Base-by-base conservation (phyloP, 2,888 invertebrate genomes). In the Philopedon plagiatum region DNA sequence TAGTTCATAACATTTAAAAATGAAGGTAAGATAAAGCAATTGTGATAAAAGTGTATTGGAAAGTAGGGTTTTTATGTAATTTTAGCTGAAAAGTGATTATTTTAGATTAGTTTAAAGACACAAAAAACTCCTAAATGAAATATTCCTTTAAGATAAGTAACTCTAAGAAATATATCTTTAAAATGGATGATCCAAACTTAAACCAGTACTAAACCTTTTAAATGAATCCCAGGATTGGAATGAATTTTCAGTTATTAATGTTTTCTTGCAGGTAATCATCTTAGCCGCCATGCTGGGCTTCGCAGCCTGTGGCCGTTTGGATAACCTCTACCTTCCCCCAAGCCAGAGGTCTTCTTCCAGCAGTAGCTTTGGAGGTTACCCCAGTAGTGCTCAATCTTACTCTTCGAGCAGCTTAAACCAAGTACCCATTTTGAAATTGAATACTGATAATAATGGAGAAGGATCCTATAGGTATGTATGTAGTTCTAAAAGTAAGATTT, bases 401-500 rank as follows among this genome's bases (percentile, higher is more conserved):
- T 71, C 72, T 5, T 41, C 56, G 7, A 54, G 41, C 8, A 57
- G 5, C 13, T 11, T 29, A 2, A 72, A 70, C 18, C 73, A 76
- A 60, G 74, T 78, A 5, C 78, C 79, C 1, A 81, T 82, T 44
- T 64, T 80, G 8, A 78, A 78, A 23, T 76, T 75, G 51, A 77
- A 81, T 60, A 80, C 82, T 73, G 79, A 80, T 63, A 80, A 80
- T 62, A 80, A 81, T 65, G 79, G 81, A 9, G 83, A 83, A 49
- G 81, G 81, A 15, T 78, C 78, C 54, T 82, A 82, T 71, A 79
- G 72, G 64, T 79, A 67, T 21, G 19, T 26, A n/a, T n/a, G n/a
- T n/a, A n/a, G n/a, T n/a, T n/a, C n/a, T n/a, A n/a, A n/a, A n/a
- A n/a, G n/a, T n/a, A n/a, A n/a, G n/a, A n/a, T n/a, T n/a, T n/a